Base-by-base conservation (phyloP, 2,888 invertebrate genomes). In the Meiosimyza decipiens region DNA sequence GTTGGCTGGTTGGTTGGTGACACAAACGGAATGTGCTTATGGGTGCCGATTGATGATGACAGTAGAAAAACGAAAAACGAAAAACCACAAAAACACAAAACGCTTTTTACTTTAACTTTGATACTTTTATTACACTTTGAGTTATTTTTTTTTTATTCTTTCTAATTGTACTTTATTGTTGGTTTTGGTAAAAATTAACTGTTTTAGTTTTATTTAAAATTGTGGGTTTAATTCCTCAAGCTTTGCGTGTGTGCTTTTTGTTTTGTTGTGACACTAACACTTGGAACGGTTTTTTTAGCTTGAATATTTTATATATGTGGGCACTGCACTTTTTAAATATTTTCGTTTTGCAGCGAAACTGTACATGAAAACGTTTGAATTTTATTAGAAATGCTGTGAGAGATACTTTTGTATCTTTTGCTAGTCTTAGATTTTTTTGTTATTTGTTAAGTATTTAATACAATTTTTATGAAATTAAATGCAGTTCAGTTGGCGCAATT, bases 1-100 rank as follows among this genome's bases (percentile, higher is more conserved):
- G 63, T 57, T 63, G 55, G 18, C 7, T 68, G 71, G 72, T 55
- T 69, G 60, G 63, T 57, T 57, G 67, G 18, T 22, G 57, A 18
- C 16, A 57, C 57, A 57, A 57, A 22, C 13, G 57, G 57, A 18
- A 28, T 28, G 28, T 28, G 28, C 28, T 28, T 15, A 15, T 57
- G 55, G 18, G 18, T 55, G 18, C 13, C 22, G 57, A 28, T 4
- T 4, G 28, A 28, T 28, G 28, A 4, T 28, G 28, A 28, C 28
- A 28, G 15, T 28, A 57, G 15, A 22, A 55, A 40, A 18, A 57
- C 55, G 15, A 22, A 55, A 40, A 18, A 57, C 55, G 13, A 49
- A 16, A 15, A 67, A 57, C 55, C 47, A 49, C 50, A 28, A 51
- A 22, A 18, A 49, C 33, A 49, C 49, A 67, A 18, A 67, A 15